Evolutionary conservation across 2,113 vertebrate genomes (phyloP), one percentile per base, ranked within the genome.

Genomic region (Nothocercus nigrocapillus): DNA sequence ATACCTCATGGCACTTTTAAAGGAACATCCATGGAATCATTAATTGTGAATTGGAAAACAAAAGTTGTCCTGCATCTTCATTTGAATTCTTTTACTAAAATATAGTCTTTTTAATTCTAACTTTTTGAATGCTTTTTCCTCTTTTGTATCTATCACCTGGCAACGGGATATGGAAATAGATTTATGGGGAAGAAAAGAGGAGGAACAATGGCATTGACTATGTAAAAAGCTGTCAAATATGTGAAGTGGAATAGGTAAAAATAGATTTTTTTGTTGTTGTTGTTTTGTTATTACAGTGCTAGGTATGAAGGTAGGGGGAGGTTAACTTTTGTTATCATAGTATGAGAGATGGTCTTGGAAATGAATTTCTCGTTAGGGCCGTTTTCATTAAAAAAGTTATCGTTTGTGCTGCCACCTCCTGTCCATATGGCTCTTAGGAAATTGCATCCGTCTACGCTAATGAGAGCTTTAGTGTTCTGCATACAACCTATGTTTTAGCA

Each of bases 281-380:
- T 36, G 34, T 51, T n/a, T 69, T 15, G 0, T 34, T 90, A 76
- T 80, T 62, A 22, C 81, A 49, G 15, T 3, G 1, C 73, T 82
- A 61, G 20, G n/a, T 0, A 0, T 82, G 72, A 42, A 15, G 10
- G n/a, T 58, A 28, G 28, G 25, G 28, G 14, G 54, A 56, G 54
- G 16, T 32, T 58, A 58, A 58, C 54, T 58, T 32, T 58, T 32
- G 28, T 17, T 73, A 3, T 69, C 54, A 17, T 21, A 82, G 17
- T 58, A 38, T 13, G 1, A 38, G 18, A 18, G 69, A 11, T 7
- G 69, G 19, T 25, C 10, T 53, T 75, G 13, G 30, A 16, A 5
- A 22, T 25, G 63, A 20, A 11, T 67, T 18, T 70, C 2, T 79
- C 2, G 22, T 20, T 1, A 67, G 12, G 6, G 2, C 15, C 61